Evolutionary conservation across 2,888 invertebrate genomes (phyloP), one percentile per base, ranked within the genome.

Genomic region (Anthrax anthrax): DNA sequence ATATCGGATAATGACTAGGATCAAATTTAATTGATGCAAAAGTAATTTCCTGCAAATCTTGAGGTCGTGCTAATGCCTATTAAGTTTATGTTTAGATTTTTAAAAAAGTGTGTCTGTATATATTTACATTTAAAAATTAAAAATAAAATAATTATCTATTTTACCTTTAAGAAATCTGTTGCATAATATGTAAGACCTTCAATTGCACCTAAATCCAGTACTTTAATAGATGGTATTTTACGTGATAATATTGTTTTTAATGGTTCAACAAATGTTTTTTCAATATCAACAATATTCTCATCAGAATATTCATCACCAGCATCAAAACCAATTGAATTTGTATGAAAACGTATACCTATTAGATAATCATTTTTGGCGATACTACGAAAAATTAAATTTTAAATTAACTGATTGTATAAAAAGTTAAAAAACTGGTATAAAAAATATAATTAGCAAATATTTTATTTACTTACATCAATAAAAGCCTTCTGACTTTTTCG

Each of bases 11-110:
- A 57, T 75, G 72, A 57, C 77, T 75, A 47, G 82, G 80, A 70
- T 82, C 79, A 61, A 80, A 80, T 64, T 83, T 84, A 29, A 84
- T 75, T 43, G 81, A 80, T 52, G 82, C 80, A 55, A 84, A 66
- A 55, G 81, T 80, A 39, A 84, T 69, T 51, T 75, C 71, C 49
- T 73, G 71, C 42, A 84, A 61, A 48, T 75, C 73, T 54, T 73
- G 70, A 41, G 78, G 69, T 50, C 67, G 66, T 43, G 64, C 58
- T 48, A 62, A 56, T 44, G 65, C 61, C 55, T 42, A 17, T 8
- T 32, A 32, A 32, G 3, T 32, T 12, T 32, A 12, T 12, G 12
- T 32, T 32, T 32, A 1, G 9, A 12, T 32, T 10, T 32, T 4
- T 32, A 23, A 23, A 23, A 6, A 23, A 23, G 8, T 23, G 8